Conservation (phyloP, 2,888 invertebrate species). For the Keiferia lycopersicella region DNA sequence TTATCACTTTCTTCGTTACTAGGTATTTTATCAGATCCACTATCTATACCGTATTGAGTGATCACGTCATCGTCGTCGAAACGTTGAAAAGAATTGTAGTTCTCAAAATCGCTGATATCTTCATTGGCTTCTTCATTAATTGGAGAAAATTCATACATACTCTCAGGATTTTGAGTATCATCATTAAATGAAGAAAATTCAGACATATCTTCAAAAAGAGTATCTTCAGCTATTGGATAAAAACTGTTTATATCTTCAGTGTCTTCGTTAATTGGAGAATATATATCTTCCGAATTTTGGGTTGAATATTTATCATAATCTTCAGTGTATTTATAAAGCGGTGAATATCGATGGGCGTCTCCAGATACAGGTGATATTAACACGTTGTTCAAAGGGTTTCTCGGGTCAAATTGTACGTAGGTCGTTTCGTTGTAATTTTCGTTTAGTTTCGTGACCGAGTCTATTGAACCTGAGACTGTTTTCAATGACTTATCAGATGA, state of each 20-base stretch:
- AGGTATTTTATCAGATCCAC: neutral
- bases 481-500: neutral
- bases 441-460: no score
- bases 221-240: no score
- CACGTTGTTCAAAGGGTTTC: constrained; percentile 68
- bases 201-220: no score
- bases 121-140: no score
- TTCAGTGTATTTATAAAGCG: constrained; percentile 28
- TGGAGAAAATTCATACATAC: no score
- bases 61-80: neutral
- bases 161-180: no score
- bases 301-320: neutral
- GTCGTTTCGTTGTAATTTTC: constrained; percentile 19
- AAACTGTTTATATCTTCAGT: no score
- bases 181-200: no score
- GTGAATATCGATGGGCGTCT: constrained; percentile 53
- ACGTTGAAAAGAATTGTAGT: no score
- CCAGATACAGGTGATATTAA: constrained; percentile 44
- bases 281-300: neutral
- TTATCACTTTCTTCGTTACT: neutral
- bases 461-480: neutral
- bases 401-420: constrained; percentile 59
- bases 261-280: no score
- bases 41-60: neutral
- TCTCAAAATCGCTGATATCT: no score